Evolutionary conservation across 2,888 invertebrate species (phyloP).

Genomic region (Cheilosia urbana): DNA sequence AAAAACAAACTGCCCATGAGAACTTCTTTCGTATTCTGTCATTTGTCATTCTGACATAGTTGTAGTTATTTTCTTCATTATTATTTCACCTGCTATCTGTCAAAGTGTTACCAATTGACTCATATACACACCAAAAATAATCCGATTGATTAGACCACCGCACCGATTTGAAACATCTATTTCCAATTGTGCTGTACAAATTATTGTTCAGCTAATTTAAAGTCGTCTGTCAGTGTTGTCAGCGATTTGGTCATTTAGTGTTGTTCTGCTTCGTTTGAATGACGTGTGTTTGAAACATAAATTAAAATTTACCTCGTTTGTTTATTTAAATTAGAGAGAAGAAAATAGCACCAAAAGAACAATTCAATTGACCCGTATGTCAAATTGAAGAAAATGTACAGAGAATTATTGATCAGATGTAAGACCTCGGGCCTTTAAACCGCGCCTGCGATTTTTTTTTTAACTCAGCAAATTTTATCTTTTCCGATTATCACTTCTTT

Average conservation of each 20-base stretch:
- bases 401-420: neutral
- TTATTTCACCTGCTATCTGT: neutral
- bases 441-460: conserved; percentile 4
- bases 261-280: conserved; percentile 4
- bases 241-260: neutral
- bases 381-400: conserved; percentile 11
- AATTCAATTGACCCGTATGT: conserved; percentile 1
- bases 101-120: conserved; percentile 23
- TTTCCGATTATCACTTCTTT: conserved; percentile 19
- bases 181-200: conserved; percentile 27
- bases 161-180: neutral
- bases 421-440: conserved; percentile 1
- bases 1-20: neutral
- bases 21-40: neutral
- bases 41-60: conserved; percentile 17
- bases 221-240: conserved; percentile 29
- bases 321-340: neutral
- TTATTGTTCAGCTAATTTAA: conserved; percentile 26
- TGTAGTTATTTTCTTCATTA: neutral
- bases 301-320: conserved; percentile 14
- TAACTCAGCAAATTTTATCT: conserved; percentile 24
- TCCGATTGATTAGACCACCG: conserved; percentile 18
- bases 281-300: conserved; percentile 19
- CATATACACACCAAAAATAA: conserved; percentile 5
- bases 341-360: neutral